phyloP scores from a whole-genome alignment of 2,113 vertebrate species.

The Poeciliopsis prolifica region DNA sequence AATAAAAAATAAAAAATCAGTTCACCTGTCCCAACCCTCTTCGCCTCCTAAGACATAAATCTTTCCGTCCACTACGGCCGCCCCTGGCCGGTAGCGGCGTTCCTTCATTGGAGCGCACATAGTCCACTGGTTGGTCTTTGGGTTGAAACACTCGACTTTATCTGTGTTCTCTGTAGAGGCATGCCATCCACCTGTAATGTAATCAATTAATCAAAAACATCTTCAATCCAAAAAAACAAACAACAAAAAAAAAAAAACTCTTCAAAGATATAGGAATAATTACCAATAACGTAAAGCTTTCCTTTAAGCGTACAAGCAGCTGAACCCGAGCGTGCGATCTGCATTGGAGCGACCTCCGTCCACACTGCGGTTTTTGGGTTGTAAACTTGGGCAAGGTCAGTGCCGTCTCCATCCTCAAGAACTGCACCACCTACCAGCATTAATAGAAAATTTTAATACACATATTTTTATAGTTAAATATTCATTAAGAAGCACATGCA shows the following conservation, averaged over 20 bases:
- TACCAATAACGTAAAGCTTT: constrained; percentile 84
- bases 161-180: constrained; percentile 84
- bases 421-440: constrained; percentile 77
- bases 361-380: constrained; percentile 78
- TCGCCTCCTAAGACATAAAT: constrained; percentile 85
- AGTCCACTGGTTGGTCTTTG: constrained; percentile 82
- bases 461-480: background rate
- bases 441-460: background rate
- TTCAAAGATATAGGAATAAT: background rate
- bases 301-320: constrained; percentile 82
- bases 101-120: constrained; percentile 86
- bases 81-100: constrained; percentile 81
- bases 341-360: constrained; percentile 82
- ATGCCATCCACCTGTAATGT: constrained; percentile 80
- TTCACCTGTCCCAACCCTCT: constrained; percentile 83
- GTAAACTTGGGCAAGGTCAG: constrained; percentile 82
- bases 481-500: background rate
- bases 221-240: background rate
- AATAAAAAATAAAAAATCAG: background rate
- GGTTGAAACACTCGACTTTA: constrained; percentile 84
- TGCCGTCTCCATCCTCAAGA: constrained; percentile 83
- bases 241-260: background rate
- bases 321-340: constrained; percentile 84
- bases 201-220: background rate
- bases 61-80: constrained; percentile 81